Conservation (phyloP, 1,140 invertebrate species). For the Tetragnatha versicolor region DNA sequence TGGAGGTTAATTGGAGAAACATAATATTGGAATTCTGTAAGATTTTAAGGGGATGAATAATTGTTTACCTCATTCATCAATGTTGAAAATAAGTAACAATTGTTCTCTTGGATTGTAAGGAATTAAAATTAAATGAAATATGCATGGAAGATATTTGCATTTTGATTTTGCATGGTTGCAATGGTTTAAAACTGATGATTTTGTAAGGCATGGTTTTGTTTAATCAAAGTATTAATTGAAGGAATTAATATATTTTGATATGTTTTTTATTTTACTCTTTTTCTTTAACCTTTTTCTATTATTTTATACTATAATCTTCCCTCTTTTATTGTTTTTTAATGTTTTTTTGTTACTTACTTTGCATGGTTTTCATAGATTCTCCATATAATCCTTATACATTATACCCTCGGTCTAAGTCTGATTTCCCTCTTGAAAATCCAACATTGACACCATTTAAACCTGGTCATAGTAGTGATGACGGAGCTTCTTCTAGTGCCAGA, state of each 20-base stretch:
- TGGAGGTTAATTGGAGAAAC: too few relatives aligned
- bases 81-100: too few relatives aligned
- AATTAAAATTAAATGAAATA: too few relatives aligned
- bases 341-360: conserved; percentile 10
- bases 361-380: conserved; percentile 50
- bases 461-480: background rate
- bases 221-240: too few relatives aligned
- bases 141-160: too few relatives aligned
- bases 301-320: background rate
- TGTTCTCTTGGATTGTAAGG: too few relatives aligned
- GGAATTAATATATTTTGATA: background rate
- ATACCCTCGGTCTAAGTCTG: conserved; percentile 9
- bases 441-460: conserved; percentile 7
- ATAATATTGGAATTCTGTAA: too few relatives aligned
- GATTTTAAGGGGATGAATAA: too few relatives aligned
- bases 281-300: background rate
- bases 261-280: background rate
- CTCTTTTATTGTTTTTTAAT: background rate
- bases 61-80: too few relatives aligned
- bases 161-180: too few relatives aligned
- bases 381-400: conserved; percentile 33
- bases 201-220: too few relatives aligned
- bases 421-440: conserved; percentile 18
- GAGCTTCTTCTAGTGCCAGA: conserved; percentile 44
- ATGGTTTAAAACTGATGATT: too few relatives aligned